Evolutionary conservation across 2,797 vertebrate species (phyloP).

Genomic region (Pseudochirops corinnae): DNA sequence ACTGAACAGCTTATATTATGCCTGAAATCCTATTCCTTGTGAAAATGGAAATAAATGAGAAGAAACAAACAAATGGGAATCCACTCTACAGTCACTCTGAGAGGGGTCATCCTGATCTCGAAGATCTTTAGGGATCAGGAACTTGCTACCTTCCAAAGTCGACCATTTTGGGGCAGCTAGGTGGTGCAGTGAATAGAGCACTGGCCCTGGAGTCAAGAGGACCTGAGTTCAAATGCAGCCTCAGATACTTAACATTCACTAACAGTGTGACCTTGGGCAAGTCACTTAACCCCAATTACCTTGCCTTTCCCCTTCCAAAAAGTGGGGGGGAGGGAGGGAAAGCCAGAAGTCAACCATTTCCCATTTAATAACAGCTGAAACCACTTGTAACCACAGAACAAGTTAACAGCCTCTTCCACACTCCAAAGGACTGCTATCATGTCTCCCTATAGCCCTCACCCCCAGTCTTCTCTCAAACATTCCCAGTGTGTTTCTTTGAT

Average conservation of each 20-base stretch:
- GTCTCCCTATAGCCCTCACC: not conserved
- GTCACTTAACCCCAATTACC: too few species aligned
- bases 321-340: too few species aligned
- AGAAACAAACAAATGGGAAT: not conserved
- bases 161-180: not conserved
- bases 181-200: too few species aligned
- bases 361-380: not conserved
- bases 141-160: not conserved
- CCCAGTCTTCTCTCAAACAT: not conserved
- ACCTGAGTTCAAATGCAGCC: too few species aligned
- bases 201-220: too few species aligned
- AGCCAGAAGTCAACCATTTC: not conserved
- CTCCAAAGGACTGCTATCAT: not conserved
- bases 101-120: not conserved
- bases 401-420: not conserved
- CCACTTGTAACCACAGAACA: not conserved
- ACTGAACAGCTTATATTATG: conserved; percentile 2
- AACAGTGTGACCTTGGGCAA: too few species aligned
- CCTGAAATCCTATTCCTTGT: not conserved
- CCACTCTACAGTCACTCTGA: not conserved
- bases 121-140: not conserved
- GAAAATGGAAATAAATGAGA: conserved; percentile 22
- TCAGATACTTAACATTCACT: too few species aligned
- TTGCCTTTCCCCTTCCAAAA: too few species aligned
- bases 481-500: not conserved